phyloP scores from a whole-genome alignment of 2,797 vertebrate species.

The Lerista edwardsae region DNA sequence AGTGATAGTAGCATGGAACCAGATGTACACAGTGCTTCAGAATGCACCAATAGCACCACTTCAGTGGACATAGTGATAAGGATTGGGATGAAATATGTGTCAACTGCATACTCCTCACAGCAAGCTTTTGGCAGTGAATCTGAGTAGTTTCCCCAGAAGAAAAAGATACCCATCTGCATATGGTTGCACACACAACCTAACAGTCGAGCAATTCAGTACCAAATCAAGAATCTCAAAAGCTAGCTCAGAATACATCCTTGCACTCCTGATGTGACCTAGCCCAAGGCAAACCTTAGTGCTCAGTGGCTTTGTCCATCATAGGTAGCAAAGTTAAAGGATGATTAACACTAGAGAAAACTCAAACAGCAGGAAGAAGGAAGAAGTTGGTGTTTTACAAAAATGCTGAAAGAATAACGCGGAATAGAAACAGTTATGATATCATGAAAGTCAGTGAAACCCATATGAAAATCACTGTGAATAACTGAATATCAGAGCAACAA shows the following conservation, averaged over 20 bases:
- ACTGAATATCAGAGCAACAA: conserved; percentile 12
- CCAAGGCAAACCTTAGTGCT: not conserved
- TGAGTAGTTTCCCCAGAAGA: not conserved
- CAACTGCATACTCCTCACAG: not conserved
- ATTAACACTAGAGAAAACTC: not conserved
- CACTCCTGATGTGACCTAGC: not conserved
- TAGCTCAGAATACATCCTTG: not conserved
- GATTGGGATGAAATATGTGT: not conserved
- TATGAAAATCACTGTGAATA: conserved; percentile 40
- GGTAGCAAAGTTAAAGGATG: not conserved
- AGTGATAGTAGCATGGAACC: not conserved
- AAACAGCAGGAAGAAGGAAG: not conserved
- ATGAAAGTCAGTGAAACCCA: conserved; percentile 22
- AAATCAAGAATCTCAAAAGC: not conserved
- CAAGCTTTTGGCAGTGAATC: not conserved
- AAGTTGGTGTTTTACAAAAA: not conserved
- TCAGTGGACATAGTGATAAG: too few species aligned
- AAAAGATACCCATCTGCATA: not conserved
- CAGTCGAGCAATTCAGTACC: not conserved
- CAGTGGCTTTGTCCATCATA: accelerated
- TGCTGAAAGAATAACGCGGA: not conserved
- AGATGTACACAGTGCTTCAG: not conserved
- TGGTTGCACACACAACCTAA: not conserved
- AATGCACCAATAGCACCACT: not conserved
- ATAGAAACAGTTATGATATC: not conserved